These are phyloP conservation scores for Ormyrus pomaceus DNA, from an alignment of 2,888 invertebrate genomes.

Conservation along the genomic window DNA sequence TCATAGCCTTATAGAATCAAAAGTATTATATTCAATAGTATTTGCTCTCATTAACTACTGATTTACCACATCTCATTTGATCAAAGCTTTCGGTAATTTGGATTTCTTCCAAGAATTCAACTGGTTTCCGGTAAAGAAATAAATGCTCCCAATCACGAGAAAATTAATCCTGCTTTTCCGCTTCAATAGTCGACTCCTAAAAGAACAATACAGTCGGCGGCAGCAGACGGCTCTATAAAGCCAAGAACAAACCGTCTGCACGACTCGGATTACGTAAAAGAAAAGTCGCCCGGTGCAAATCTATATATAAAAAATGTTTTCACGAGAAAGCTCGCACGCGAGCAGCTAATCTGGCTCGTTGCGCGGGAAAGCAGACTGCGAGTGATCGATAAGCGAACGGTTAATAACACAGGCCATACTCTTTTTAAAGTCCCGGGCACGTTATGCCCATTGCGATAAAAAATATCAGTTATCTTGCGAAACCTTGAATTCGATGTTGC, in stretches of 20 bases:
- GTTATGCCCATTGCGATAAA: constrained; percentile 6
- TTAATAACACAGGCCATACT: constrained; percentile 33
- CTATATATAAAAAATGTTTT: neutral
- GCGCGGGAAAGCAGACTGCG: constrained; percentile 22
- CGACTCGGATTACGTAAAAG: constrained; percentile 27
- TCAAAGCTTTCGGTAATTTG: too few species aligned
- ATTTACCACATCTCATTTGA: too few species aligned
- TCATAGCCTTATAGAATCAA: too few species aligned
- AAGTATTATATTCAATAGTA: too few species aligned
- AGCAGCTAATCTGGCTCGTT: constrained; percentile 29
- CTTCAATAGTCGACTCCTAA: neutral
- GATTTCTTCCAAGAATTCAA: neutral
- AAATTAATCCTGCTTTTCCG: constrained; percentile 11
- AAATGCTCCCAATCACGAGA: constrained; percentile 4
- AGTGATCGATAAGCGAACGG: constrained; percentile 42
- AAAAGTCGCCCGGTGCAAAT: neutral
- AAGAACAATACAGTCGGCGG: constrained; percentile 9
- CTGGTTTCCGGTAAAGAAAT: neutral
- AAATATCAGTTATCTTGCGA: constrained; percentile 42
- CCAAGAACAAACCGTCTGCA: neutral
- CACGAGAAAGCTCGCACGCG: constrained; percentile 45
- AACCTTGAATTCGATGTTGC: constrained; percentile 41
- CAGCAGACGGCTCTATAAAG: neutral
- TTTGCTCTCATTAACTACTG: too few species aligned
- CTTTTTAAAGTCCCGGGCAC: neutral